Conservation (phyloP, 2,113 vertebrate genomes). For the Cyprinodon tularosa region DNA sequence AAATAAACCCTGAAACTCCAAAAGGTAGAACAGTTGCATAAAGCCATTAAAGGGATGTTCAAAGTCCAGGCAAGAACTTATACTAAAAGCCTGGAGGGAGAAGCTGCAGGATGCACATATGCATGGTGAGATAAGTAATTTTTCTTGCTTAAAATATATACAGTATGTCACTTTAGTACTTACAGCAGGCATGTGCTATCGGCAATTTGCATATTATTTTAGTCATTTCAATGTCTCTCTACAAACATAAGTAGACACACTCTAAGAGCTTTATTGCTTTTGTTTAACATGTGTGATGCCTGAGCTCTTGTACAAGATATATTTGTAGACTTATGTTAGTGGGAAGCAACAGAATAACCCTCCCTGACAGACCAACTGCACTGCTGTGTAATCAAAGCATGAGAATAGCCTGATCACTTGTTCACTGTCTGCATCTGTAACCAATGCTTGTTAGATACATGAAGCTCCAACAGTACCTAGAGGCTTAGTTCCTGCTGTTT, state of each 20-base stretch:
- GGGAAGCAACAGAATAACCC: constrained; percentile 39
- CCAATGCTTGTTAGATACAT: constrained; percentile 62
- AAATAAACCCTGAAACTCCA: neutral
- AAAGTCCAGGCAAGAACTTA: constrained; percentile 6
- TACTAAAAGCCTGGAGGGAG: constrained; percentile 7
- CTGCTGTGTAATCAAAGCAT: constrained; percentile 37
- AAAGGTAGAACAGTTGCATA: constrained; percentile 1
- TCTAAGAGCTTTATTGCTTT: neutral
- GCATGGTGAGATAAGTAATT: neutral
- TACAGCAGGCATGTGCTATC: neutral
- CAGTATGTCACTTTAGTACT: neutral
- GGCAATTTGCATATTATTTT: neutral
- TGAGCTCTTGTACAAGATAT: constrained; percentile 2
- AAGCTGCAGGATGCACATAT: constrained; percentile 2
- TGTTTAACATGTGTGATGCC: constrained; percentile 1
- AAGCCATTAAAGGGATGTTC: constrained; percentile 8
- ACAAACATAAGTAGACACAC: neutral
- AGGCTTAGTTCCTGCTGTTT: constrained; percentile 51
- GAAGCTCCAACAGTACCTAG: constrained; percentile 42
- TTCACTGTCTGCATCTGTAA: constrained; percentile 48
- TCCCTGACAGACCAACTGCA: constrained; percentile 52
- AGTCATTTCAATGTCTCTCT: neutral
- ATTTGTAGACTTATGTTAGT: constrained; percentile 28
- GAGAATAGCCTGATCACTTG: constrained; percentile 52
- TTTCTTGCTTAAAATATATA: constrained; percentile 29